Percentiles rank a stretch among this genome's conserved stretches.
phyloP scores from a whole-genome alignment of 2,797 vertebrate species.

The Phataginus tetradactyla region DNA sequence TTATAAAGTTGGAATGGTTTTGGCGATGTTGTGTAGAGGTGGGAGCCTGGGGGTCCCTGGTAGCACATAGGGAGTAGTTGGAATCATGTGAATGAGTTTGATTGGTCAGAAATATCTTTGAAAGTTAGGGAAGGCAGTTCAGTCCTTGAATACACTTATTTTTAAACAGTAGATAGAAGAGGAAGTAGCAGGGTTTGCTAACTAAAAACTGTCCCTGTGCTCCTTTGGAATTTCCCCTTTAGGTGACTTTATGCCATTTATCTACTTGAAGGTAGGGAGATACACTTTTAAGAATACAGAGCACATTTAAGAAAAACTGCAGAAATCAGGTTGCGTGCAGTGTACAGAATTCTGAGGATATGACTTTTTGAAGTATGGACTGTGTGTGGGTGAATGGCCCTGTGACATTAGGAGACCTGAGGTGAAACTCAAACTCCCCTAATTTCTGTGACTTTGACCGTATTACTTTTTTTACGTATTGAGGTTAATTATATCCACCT shows the following conservation, averaged over 20 bases:
- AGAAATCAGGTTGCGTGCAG: neutral
- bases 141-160: neutral
- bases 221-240: neutral
- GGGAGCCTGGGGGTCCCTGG: no score
- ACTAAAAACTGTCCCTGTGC: neutral
- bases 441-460: neutral
- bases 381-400: neutral
- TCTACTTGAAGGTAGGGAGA: neutral
- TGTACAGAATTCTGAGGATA: neutral
- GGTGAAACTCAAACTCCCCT: neutral
- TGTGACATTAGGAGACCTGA: neutral
- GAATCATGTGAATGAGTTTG: neutral
- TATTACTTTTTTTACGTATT: neutral
- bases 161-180: neutral
- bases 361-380: neutral
- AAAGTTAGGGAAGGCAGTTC: neutral
- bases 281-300: neutral
- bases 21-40: neutral
- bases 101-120: neutral
- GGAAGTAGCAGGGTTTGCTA: neutral
- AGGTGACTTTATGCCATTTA: neutral
- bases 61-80: neutral
- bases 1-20: neutral
- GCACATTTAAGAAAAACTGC: neutral
- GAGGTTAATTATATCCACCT: neutral